Conservation (phyloP, 1,140 invertebrate species). For the Drosophila eugracilis region DNA sequence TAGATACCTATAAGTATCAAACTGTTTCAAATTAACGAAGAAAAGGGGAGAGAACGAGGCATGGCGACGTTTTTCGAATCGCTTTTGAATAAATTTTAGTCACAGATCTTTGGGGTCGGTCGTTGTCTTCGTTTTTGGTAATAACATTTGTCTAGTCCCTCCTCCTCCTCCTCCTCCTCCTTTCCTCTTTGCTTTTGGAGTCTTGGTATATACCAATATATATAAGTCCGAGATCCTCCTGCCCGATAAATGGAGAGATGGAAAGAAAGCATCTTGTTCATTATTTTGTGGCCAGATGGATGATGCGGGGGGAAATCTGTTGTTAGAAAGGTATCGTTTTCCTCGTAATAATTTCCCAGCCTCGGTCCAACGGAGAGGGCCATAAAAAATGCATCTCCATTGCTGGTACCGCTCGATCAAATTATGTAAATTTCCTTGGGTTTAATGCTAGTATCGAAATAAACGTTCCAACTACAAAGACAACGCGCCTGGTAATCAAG, state of each 20-base stretch:
- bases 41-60: constrained; percentile 64
- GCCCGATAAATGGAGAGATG: constrained; percentile 56
- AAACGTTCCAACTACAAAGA: constrained; percentile 47
- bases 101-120: constrained; percentile 70
- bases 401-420: constrained; percentile 76
- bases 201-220: constrained; percentile 23
- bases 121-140: constrained; percentile 71
- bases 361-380: constrained; percentile 42
- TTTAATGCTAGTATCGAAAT: constrained; percentile 74
- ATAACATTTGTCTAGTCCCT: constrained; percentile 78
- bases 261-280: constrained; percentile 80
- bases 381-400: constrained; percentile 73
- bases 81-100: constrained; percentile 83
- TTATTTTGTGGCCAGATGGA: constrained; percentile 41
- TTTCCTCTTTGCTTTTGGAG: neutral
- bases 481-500: constrained; percentile 11
- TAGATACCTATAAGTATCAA: constrained; percentile 46
- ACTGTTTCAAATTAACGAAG: constrained; percentile 62
- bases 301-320: constrained; percentile 1
- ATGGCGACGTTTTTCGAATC: constrained; percentile 71
- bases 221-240: constrained; percentile 68
- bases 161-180: too few relatives aligned
- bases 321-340: constrained; percentile 79
- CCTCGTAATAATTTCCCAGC: constrained; percentile 76
- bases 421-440: constrained; percentile 78